Conservation (phyloP, 2,888 invertebrate species). For the Pocota personata region DNA sequence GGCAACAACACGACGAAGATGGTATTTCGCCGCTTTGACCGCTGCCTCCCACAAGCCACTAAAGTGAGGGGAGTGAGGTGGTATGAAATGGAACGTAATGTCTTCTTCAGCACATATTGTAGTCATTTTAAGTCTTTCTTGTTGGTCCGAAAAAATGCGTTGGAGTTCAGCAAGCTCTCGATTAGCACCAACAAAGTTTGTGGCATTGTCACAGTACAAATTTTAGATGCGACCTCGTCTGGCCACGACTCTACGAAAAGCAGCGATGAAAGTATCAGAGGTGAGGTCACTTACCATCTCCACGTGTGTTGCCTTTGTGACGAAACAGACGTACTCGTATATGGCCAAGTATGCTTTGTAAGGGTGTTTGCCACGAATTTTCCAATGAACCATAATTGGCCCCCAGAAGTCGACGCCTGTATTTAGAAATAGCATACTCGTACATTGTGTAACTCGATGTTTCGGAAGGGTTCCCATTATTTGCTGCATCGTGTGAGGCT, state of each 20-base stretch:
- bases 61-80: no score
- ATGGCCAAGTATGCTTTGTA: not conserved
- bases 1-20: no score
- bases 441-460: no score
- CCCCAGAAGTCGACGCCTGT: no score
- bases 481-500: not conserved
- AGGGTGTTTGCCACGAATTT: not conserved
- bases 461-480: no score
- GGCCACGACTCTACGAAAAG: not conserved
- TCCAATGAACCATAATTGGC: not conserved
- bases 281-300: not conserved
- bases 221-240: not conserved
- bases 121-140: not conserved
- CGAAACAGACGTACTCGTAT: not conserved
- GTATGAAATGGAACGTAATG: not conserved
- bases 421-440: no score
- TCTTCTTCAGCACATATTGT: not conserved
- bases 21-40: no score
- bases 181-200: not conserved
- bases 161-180: not conserved
- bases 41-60: no score
- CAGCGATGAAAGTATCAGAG: not conserved
- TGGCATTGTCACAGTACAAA: not conserved
- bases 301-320: not conserved
- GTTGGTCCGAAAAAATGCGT: not conserved